A percentile compares a stretch with the other conserved stretches of the same genome.
Conservation (phyloP, 30 jellyfish, hydroid and myxozoan species). For the Aurelia aurita region DNA sequence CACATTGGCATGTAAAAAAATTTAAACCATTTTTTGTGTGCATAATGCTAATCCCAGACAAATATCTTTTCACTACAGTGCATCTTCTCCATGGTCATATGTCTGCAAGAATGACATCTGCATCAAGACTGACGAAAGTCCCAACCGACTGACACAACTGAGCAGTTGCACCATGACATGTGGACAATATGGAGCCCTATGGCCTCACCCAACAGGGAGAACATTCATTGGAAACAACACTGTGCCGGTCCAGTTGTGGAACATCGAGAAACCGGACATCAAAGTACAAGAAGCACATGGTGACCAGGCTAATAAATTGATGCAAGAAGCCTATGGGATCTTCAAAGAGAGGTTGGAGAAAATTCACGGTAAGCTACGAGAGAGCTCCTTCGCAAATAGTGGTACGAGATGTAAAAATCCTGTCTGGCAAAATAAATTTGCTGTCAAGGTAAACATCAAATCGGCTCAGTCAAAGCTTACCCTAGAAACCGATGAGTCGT, state of each 20-base stretch:
- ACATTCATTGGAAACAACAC: slow-evolving; percentile 76
- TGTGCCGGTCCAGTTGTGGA: slow-evolving; percentile 71
- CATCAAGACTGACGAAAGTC: slow-evolving; percentile 41
- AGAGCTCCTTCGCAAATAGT: background rate
- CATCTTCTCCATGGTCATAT: slow-evolving; percentile 62
- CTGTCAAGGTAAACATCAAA: slow-evolving; percentile 16
- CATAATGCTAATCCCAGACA: too few relatives aligned
- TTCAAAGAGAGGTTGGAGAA: slow-evolving; percentile 17
- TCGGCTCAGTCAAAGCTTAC: slow-evolving; percentile 49
- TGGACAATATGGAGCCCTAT: slow-evolving; percentile 71
- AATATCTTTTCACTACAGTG: background rate
- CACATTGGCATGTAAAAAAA: too few relatives aligned
- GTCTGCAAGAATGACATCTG: slow-evolving; percentile 50
- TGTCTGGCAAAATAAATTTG: slow-evolving; percentile 57
- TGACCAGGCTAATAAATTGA: slow-evolving; percentile 26
- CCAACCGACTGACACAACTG: slow-evolving; percentile 64
- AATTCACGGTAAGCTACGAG: background rate
- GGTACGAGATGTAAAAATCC: slow-evolving; percentile 43
- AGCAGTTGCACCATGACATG: slow-evolving; percentile 81
- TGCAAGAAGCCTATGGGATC: slow-evolving; percentile 34
- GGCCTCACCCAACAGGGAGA: slow-evolving; percentile 89
- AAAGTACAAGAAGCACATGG: slow-evolving; percentile 6
- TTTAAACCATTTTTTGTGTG: too few relatives aligned
- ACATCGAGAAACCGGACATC: slow-evolving; percentile 36
- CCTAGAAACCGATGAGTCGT: slow-evolving; percentile 64